Evolutionary conservation across 1,140 invertebrate genomes (phyloP).

Genomic region (Drosophila aff.): DNA sequence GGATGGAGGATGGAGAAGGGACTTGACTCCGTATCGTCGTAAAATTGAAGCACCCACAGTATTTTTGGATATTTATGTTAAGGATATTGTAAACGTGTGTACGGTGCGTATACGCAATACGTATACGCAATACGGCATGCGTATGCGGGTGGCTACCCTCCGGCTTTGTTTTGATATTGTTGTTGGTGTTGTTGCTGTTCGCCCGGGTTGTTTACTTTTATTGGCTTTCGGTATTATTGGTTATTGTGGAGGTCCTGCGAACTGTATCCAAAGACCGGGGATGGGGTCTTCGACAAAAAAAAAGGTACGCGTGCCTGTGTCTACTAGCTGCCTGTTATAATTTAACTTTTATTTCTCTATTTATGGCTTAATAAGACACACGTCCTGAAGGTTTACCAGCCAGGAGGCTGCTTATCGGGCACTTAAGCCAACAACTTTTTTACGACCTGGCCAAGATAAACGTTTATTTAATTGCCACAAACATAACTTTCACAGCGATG

Average conservation of each 20-base stretch:
- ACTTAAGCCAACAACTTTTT: constrained; percentile 56
- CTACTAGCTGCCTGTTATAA: constrained; percentile 63
- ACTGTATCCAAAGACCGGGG: background rate
- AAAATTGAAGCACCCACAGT: constrained; percentile 79
- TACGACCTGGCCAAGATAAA: constrained; percentile 56
- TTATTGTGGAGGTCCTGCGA: constrained; percentile 52
- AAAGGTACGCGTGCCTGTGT: constrained; percentile 53
- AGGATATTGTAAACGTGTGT: constrained; percentile 72
- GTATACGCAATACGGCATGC: constrained; percentile 3
- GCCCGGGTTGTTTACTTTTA: constrained; percentile 75
- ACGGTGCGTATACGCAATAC: constrained; percentile 33
- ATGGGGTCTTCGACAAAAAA: constrained; percentile 14
- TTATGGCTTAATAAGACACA: constrained; percentile 78
- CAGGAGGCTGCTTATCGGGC: constrained; percentile 53
- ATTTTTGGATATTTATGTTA: constrained; percentile 76
- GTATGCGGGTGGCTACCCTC: constrained; percentile 54
- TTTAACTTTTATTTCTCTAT: constrained; percentile 81
- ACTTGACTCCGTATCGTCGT: constrained; percentile 62
- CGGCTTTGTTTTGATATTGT: constrained; percentile 54
- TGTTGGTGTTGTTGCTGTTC: constrained; percentile 28
- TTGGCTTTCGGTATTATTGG: constrained; percentile 78
- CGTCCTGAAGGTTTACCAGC: constrained; percentile 17
- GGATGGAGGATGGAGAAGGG: constrained; percentile 18
- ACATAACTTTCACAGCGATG: constrained; percentile 35
- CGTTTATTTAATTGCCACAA: constrained; percentile 66